Conservation (phyloP, 2,797 vertebrate species). For the Mus caroli region DNA sequence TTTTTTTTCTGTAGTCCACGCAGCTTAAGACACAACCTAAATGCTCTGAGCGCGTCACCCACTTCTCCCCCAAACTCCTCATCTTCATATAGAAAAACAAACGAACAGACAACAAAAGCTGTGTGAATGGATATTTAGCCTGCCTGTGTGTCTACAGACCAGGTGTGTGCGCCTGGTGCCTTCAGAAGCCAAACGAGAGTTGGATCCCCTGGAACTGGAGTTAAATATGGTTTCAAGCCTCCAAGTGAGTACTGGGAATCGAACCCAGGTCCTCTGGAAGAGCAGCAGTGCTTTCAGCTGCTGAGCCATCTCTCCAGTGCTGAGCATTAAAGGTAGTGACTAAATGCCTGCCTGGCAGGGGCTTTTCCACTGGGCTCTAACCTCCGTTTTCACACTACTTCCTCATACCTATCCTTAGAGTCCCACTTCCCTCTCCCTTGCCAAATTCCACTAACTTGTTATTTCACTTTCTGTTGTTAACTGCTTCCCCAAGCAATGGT, state of each 20-base stretch:
- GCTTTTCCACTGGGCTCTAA: background rate
- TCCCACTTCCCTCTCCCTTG: background rate
- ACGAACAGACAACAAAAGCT: no score
- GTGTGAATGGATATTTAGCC: background rate
- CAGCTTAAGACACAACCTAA: background rate
- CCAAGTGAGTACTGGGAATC: background rate
- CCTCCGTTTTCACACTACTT: background rate
- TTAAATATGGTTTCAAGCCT: background rate
- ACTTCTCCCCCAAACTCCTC: background rate
- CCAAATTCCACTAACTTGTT: background rate
- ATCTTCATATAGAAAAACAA: background rate
- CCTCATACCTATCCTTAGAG: background rate
- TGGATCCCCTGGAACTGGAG: background rate
- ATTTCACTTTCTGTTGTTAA: slow-evolving; percentile 35
- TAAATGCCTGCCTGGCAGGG: background rate
- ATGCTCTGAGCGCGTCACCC: background rate
- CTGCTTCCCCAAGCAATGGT: slow-evolving; percentile 11
- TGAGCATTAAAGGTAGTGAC: background rate
- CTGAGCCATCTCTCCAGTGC: background rate
- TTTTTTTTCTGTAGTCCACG: background rate
- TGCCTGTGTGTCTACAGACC: background rate
- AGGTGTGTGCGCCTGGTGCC: background rate
- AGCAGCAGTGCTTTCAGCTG: background rate
- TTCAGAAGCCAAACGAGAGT: background rate
- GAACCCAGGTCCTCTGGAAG: background rate